Evolutionary conservation across 2,113 vertebrate genomes (phyloP).

Genomic region (Phalacrocorax pelagicus): DNA sequence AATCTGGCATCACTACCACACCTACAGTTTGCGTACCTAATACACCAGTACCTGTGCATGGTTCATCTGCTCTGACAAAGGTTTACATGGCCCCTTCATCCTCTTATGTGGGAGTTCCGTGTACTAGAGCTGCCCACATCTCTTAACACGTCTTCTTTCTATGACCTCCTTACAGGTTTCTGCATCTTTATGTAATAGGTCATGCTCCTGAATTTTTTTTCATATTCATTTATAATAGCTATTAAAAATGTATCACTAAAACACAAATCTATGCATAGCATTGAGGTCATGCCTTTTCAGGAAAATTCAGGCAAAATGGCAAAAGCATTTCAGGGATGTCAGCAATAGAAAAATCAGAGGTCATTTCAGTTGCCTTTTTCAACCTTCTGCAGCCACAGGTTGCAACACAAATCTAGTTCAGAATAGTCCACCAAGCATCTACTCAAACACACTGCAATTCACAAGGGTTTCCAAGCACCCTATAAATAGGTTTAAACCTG

Average conservation of each 20-base stretch:
- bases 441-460: neutral
- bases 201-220: neutral
- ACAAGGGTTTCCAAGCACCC: neutral
- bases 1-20: neutral
- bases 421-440: neutral
- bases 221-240: neutral
- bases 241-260: neutral
- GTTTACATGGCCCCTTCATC: neutral
- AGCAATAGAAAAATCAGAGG: neutral
- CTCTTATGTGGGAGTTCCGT: neutral
- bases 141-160: neutral
- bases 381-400: neutral
- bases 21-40: neutral
- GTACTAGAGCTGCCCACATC: neutral
- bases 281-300: neutral
- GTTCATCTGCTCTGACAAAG: neutral
- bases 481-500: neutral
- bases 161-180: neutral
- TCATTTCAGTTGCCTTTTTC: neutral
- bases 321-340: neutral
- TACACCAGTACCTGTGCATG: neutral
- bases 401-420: neutral
- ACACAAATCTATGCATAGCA: neutral
- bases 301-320: neutral
- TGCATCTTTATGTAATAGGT: neutral